Evolutionary conservation across 1,140 invertebrate genomes (phyloP).

Genomic region (Elymnias hypermnestra): DNA sequence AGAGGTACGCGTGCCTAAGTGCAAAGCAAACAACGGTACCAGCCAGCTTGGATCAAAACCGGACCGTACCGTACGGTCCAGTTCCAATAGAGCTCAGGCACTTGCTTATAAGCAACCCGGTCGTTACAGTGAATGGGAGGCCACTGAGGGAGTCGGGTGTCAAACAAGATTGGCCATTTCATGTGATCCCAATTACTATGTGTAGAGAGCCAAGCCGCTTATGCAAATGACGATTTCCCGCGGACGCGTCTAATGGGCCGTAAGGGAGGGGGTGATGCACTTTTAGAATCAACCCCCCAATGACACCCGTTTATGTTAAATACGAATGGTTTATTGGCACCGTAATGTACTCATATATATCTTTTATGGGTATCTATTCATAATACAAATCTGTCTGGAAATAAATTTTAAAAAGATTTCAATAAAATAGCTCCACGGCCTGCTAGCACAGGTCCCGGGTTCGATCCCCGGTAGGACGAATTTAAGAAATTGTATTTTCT

Average conservation of each 20-base stretch:
- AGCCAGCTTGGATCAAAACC: conserved; percentile 51
- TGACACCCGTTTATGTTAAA: not conserved
- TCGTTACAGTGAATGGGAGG: conserved; percentile 23
- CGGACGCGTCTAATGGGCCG: conserved; percentile 67
- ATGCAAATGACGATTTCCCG: conserved; percentile 71
- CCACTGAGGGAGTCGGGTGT: conserved; percentile 24
- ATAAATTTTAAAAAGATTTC: too few relatives aligned
- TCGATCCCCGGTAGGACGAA: too few relatives aligned
- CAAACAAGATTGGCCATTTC: conserved; percentile 40
- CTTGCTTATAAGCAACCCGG: conserved; percentile 16
- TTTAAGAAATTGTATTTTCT: too few relatives aligned
- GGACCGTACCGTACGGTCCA: conserved; percentile 29
- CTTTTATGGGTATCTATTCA: too few relatives aligned
- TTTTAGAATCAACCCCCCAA: conserved; percentile 38
- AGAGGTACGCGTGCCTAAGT: conserved; percentile 63
- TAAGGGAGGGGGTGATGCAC: conserved; percentile 50
- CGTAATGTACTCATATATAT: not conserved
- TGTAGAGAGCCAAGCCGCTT: conserved; percentile 69
- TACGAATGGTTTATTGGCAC: not conserved
- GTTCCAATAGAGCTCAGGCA: conserved; percentile 27
- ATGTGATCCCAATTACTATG: conserved; percentile 70
- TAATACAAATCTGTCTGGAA: too few relatives aligned
- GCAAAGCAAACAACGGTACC: conserved; percentile 59
- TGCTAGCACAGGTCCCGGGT: too few relatives aligned
- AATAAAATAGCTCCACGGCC: too few relatives aligned